Evolutionary conservation across 2,113 vertebrate genomes (phyloP).

Genomic region (Castor canadensis): DNA sequence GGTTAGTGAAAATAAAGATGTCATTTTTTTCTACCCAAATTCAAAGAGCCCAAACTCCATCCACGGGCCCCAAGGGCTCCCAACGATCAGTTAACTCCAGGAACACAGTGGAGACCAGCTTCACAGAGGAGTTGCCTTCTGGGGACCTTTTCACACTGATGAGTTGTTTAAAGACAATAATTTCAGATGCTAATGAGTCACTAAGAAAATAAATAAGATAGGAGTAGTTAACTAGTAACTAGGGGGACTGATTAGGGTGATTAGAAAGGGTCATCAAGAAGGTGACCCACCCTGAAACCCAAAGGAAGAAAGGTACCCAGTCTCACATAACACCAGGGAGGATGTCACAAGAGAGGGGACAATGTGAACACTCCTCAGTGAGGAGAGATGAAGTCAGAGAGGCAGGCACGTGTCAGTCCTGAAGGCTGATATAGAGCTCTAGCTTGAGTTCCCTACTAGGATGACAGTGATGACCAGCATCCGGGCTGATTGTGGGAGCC

Average conservation of each 20-base stretch:
- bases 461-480: neutral
- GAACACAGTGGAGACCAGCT: neutral
- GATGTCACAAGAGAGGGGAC: neutral
- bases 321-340: neutral
- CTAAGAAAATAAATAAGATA: constrained; percentile 12
- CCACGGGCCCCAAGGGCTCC: neutral
- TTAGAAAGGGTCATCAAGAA: neutral
- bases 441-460: neutral
- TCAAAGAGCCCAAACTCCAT: neutral
- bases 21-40: neutral
- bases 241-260: neutral
- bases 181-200: neutral
- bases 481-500: neutral
- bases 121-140: neutral
- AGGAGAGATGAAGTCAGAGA: neutral
- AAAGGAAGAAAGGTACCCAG: neutral
- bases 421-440: neutral
- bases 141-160: neutral
- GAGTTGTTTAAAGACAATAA: neutral
- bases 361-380: neutral
- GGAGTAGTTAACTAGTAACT: neutral
- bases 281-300: neutral
- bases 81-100: neutral
- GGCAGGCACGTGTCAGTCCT: rapidly evolving
- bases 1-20: constrained; percentile 11